Base-by-base conservation (phyloP, 2,888 invertebrate genomes). In the Cataglyphis livida region DNA sequence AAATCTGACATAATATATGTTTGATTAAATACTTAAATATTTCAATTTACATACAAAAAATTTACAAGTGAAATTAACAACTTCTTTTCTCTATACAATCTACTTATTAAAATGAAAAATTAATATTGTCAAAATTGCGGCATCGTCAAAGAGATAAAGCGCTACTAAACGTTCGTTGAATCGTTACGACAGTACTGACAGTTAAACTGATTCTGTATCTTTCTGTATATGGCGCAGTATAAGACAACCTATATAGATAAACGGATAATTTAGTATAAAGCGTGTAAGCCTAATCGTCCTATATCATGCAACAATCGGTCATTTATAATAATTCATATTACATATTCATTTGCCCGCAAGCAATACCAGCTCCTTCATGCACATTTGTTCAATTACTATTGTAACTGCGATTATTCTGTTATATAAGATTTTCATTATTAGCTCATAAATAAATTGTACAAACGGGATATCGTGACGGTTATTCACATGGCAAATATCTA, bases 381-480 rank as follows among this genome's bases (percentile, higher is more conserved):
- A 21, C 57, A 78, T 32, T 32, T 71, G 32, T 79, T 21, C 57
- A 32, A 71, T 71, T 48, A n/a, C 41, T 73, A 59, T 79, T 71
- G 25, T 71, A 79, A 59, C 44, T 48, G 25, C 57, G 25, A 79
- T 35, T 51, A 51, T 59, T 32, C 57, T n/a, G 35, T 79, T 79
- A 79, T 38, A 44, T 28, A 71, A 73, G 57, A 78, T 71, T 78
- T 79, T 59, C 44, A 44, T 79, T 71, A 48, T 6, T 15, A 44
- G 32, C 25, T 32, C 59, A 59, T 79, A 73, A 79, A 79, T 79
- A 79, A 79, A 44, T 7, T 15, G 18, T 10, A 12, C 32, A 7
- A 44, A 18, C 21, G 32, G 3, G 18, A 44, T 57, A 66, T 38
- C 28, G 15, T n/a, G 12, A 48, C 32, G 28, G 0, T 41, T 71